Evolutionary conservation across 2,888 invertebrate species (phyloP).

Genomic region (Ectropis crepuscularia): DNA sequence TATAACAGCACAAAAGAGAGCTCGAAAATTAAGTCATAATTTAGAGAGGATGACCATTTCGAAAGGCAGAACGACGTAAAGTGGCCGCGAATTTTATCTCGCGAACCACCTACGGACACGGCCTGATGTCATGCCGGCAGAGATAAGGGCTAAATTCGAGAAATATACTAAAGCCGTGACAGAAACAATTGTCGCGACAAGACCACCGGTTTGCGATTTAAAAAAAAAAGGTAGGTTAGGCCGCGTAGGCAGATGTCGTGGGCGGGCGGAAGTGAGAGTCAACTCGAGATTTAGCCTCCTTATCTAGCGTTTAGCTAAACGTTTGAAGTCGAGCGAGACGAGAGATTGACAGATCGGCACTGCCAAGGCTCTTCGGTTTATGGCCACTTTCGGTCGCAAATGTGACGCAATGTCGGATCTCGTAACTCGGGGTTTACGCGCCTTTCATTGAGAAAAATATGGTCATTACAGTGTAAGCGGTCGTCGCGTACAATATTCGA

Average conservation of each 20-base stretch:
- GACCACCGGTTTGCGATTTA: slow-evolving; percentile 74
- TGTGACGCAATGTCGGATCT: slow-evolving; percentile 71
- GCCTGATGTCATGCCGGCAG: slow-evolving; percentile 69
- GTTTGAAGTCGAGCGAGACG: slow-evolving; percentile 56
- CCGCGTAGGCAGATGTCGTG: slow-evolving; percentile 75
- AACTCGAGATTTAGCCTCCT: slow-evolving; percentile 66
- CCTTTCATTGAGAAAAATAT: slow-evolving; percentile 68
- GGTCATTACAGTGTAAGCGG: slow-evolving; percentile 58
- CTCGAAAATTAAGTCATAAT: slow-evolving; percentile 80
- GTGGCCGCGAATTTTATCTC: slow-evolving; percentile 68
- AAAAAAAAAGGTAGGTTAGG: slow-evolving; percentile 67
- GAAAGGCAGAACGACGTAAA: slow-evolving; percentile 65
- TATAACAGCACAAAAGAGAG: slow-evolving; percentile 69
- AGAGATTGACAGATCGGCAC: slow-evolving; percentile 69
- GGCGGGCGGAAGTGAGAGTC: slow-evolving; percentile 84
- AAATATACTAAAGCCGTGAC: slow-evolving; percentile 52
- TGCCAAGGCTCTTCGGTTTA: slow-evolving; percentile 78
- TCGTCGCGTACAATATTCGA: slow-evolving; percentile 64
- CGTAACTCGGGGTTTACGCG: slow-evolving; percentile 55
- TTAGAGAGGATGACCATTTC: slow-evolving; percentile 74
- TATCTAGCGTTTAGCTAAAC: slow-evolving; percentile 65
- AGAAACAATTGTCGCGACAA: slow-evolving; percentile 65
- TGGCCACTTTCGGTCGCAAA: slow-evolving; percentile 76
- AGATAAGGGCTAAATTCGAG: slow-evolving; percentile 52
- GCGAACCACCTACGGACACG: slow-evolving; percentile 75